Conservation (phyloP, 1,140 invertebrate species). For the Tribolium madens region DNA sequence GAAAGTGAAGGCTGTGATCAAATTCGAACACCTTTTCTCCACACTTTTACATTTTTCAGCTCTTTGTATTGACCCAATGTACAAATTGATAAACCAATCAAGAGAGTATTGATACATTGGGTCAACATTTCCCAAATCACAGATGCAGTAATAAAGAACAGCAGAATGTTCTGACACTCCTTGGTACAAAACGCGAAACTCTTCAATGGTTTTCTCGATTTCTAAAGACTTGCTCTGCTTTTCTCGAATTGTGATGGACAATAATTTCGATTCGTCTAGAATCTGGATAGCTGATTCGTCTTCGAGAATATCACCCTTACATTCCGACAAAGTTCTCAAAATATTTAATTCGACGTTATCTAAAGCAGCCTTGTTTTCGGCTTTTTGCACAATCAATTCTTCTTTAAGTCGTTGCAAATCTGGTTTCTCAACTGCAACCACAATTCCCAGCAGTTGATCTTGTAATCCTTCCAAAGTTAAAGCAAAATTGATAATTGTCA, state of each 20-base stretch:
- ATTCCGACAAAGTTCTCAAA: conserved; percentile 71
- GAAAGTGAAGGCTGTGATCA: conserved; percentile 88
- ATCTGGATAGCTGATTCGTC: conserved; percentile 11
- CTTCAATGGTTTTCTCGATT: conserved; percentile 78
- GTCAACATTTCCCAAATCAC: conserved; percentile 92
- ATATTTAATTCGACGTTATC: conserved; percentile 93
- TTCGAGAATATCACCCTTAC: conserved; percentile 66
- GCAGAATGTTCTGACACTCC: conserved; percentile 89
- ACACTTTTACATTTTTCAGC: conserved; percentile 86
- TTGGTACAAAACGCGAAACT: conserved; percentile 84
- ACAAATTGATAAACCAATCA: conserved; percentile 94
- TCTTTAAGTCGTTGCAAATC: conserved; percentile 91
- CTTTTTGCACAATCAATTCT: conserved; percentile 85
- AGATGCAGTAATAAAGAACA: conserved; percentile 91
- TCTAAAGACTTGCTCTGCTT: conserved; percentile 67
- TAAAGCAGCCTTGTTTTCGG: conserved; percentile 84
- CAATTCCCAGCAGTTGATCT: conserved; percentile 93
- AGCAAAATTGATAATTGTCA: conserved; percentile 93
- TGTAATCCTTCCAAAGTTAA: conserved; percentile 90
- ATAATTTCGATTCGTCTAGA: conserved; percentile 80
- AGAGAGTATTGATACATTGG: conserved; percentile 97
- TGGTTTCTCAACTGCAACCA: conserved; percentile 91
- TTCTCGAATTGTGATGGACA: conserved; percentile 69
- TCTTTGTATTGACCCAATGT: conserved; percentile 88
- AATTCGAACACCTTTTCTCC: conserved; percentile 77